These are phyloP conservation scores for Morpho helenor DNA, from an alignment of 2,888 invertebrate species.

Conservation along the genomic window DNA sequence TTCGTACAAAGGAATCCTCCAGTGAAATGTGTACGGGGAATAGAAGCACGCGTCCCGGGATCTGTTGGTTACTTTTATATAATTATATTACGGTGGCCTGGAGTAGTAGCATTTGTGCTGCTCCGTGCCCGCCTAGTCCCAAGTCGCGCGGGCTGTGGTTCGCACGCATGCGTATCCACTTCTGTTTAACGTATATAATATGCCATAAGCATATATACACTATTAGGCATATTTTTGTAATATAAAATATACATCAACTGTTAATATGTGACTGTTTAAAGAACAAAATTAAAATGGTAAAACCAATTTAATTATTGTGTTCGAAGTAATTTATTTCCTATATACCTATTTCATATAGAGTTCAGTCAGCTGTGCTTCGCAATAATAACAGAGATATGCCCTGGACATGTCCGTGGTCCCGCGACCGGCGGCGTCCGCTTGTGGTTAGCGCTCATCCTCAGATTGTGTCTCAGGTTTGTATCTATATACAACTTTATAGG, in stretches of 20 bases:
- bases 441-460: constrained; percentile 56
- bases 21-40: background rate
- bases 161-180: constrained; percentile 54
- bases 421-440: constrained; percentile 53
- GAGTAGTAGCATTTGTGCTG: constrained; percentile 18
- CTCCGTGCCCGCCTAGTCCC: constrained; percentile 43
- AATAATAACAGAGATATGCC: constrained; percentile 47
- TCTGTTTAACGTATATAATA: constrained; percentile 37
- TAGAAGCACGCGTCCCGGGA: constrained; percentile 16
- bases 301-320: background rate
- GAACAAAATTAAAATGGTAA: background rate
- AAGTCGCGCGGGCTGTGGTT: constrained; percentile 49
- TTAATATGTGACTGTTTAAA: too few relatives aligned
- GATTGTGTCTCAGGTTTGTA: constrained; percentile 58
- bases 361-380: constrained; percentile 41
- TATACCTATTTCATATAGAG: constrained; percentile 7
- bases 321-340: too few relatives aligned
- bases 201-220: background rate
- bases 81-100: constrained; percentile 18
- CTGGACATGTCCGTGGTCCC: constrained; percentile 72
- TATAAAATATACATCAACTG: too few relatives aligned
- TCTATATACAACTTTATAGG: background rate
- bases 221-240: too few relatives aligned
- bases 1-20: background rate
- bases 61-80: constrained; percentile 15